phyloP scores from a whole-genome alignment of 2,113 vertebrate species.

The Eira barbara region DNA sequence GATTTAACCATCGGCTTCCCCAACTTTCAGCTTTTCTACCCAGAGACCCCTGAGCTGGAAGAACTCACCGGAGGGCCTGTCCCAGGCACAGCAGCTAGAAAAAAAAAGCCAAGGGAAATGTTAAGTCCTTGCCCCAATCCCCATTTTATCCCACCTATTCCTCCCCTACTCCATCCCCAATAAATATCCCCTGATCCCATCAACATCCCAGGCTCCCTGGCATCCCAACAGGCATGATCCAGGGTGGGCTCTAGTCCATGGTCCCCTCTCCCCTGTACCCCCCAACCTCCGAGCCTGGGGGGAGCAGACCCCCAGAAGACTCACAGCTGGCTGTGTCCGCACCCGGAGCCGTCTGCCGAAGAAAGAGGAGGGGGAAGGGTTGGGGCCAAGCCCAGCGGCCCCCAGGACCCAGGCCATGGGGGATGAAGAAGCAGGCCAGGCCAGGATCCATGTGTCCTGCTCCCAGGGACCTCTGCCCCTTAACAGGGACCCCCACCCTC shows the following conservation, averaged over 20 bases:
- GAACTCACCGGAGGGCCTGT: slow-evolving; percentile 71
- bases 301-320: slow-evolving; percentile 77
- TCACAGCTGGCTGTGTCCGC: slow-evolving; percentile 81
- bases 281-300: slow-evolving; percentile 77
- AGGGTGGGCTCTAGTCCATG: slow-evolving; percentile 70
- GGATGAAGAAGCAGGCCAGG: slow-evolving; percentile 67
- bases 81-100: slow-evolving; percentile 70
- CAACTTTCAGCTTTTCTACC: slow-evolving; percentile 14
- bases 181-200: slow-evolving; percentile 62
- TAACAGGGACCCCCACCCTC: slow-evolving; percentile 36
- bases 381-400: slow-evolving; percentile 74
- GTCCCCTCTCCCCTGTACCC: slow-evolving; percentile 71
- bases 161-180: slow-evolving; percentile 64
- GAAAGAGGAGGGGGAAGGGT: slow-evolving; percentile 81
- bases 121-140: slow-evolving; percentile 2
- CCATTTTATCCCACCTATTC: slow-evolving; percentile 42
- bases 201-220: slow-evolving; percentile 66
- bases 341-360: slow-evolving; percentile 82
- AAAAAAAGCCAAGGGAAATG: slow-evolving; percentile 62
- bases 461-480: slow-evolving; percentile 52
- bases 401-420: slow-evolving; percentile 71
- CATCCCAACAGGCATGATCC: slow-evolving; percentile 66
- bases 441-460: slow-evolving; percentile 59
- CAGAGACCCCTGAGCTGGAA: slow-evolving; percentile 9
- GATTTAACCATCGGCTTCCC: not conserved